Percentiles rank a stretch among this genome's conserved stretches.
Conservation (phyloP, 2,113 vertebrate species). For the Seriola quinqueradiata region DNA sequence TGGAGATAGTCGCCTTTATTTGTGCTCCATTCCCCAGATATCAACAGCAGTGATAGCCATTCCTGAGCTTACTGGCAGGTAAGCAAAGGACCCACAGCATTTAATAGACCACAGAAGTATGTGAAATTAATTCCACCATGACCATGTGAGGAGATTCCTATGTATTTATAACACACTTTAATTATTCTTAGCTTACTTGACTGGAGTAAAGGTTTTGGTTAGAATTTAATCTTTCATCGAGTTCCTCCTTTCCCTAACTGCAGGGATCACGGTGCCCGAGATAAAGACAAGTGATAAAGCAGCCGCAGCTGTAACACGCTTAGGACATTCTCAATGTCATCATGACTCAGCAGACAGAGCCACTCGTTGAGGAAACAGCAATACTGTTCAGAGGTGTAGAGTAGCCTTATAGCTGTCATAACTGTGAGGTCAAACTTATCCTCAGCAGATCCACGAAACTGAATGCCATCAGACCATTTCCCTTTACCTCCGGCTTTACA, state of each 20-base stretch:
- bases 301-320: constrained; percentile 51
- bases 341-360: constrained; percentile 69
- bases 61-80: constrained; percentile 34
- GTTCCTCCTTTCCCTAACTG: constrained; percentile 28
- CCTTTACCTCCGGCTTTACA: constrained; percentile 33
- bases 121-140: constrained; percentile 49
- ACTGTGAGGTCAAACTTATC: constrained; percentile 57
- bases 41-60: constrained; percentile 42
- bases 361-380: constrained; percentile 56
- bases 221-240: constrained; percentile 39
- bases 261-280: constrained; percentile 14
- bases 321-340: constrained; percentile 76
- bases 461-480: constrained; percentile 24
- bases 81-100: constrained; percentile 29
- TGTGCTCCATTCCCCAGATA: constrained; percentile 35
- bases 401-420: constrained; percentile 56
- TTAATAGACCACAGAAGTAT: constrained; percentile 35
- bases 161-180: constrained; percentile 58
- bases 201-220: constrained; percentile 40
- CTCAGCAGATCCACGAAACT: constrained; percentile 56
- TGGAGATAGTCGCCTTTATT: constrained; percentile 42
- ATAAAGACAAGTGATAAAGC: constrained; percentile 57
- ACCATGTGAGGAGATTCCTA: constrained; percentile 33
- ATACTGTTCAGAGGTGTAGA: constrained; percentile 51
- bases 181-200: constrained; percentile 58